Evolutionary conservation across 35 echinoderm and acorn worm genomes (phyloP), one percentile per base, ranked within the genome.

Genomic region (Stichopus chloronotus): DNA sequence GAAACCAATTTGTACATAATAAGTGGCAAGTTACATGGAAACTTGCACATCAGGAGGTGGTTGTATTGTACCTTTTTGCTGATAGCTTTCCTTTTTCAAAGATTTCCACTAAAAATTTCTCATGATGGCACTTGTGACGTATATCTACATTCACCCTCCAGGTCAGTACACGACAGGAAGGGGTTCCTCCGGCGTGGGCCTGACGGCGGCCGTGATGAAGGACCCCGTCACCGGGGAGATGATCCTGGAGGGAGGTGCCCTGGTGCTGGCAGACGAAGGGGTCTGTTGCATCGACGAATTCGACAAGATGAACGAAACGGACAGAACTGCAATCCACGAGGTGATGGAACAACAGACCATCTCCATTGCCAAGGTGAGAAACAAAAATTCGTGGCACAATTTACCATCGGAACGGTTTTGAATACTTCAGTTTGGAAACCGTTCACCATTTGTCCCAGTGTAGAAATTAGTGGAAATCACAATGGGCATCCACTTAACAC

Each of bases 291-390:
- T 99, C 10, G 97, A 99, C 53, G 97, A 96, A 88, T 99, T 99
- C 88, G 97, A 99, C 57, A 99, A 99, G 91, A 99, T 99, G 97
- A 99, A 95, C 76, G 97, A 99, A 43, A 94, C 93, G 2, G 97
- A 99, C 87, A 78, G 97, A 56, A 99, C 97, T 17, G 95, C 97
- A 17, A 98, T 96, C 69, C 97, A 99, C 58, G 97, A 99, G 68
- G 97, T 99, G 43, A 99, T 99, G 97, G 97, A 99, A 92, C 97
- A 96, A 79, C 97, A 99, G 93, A 98, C 97, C 5, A 99, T 99
- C 30, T 99, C 97, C 9, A 99, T 98, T 54, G 97, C 97, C 23
- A 99, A 99, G 97, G 97, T 96, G 76, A 89, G 58, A 23, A 56
- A 21, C 14, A 43, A 43, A 0, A 43, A 43, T 61, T 20, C 78